Conservation (phyloP, 2,797 vertebrate genomes). For the Neoniphon sammara region DNA sequence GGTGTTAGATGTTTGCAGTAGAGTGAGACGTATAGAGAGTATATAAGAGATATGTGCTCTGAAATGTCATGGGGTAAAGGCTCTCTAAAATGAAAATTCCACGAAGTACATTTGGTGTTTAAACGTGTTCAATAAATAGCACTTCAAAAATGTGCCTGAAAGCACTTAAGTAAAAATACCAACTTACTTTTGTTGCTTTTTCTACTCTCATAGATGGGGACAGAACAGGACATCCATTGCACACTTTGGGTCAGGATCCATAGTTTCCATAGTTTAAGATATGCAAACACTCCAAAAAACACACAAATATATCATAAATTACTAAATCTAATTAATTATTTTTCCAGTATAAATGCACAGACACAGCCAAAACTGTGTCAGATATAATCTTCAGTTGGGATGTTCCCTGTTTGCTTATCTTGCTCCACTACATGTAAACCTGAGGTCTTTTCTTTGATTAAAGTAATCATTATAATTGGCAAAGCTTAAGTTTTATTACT, state of each 20-base stretch:
- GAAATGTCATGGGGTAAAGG: too few species aligned
- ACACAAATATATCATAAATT: too few species aligned
- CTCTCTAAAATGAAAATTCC: too few species aligned
- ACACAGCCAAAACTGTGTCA: conserved; percentile 32
- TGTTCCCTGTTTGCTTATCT: conserved; percentile 37
- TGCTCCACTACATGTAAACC: conserved; percentile 25
- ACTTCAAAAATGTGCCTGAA: neutral
- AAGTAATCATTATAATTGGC: conserved; percentile 45
- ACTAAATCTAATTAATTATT: too few species aligned
- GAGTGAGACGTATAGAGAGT: too few species aligned
- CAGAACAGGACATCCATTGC: neutral
- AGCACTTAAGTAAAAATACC: neutral
- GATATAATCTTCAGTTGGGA: conserved; percentile 11
- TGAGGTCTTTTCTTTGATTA: conserved; percentile 25
- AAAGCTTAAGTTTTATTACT: conserved; percentile 55
- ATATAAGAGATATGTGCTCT: too few species aligned
- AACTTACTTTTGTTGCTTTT: neutral
- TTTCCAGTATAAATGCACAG: neutral
- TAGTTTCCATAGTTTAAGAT: neutral
- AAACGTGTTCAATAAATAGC: too few species aligned
- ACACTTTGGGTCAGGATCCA: neutral
- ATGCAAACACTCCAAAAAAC: neutral
- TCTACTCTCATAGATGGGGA: neutral
- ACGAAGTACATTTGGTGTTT: too few species aligned
- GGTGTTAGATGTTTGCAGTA: too few species aligned